phyloP scores from a whole-genome alignment of 2,888 invertebrate genomes.

The Drosophila cracens region DNA sequence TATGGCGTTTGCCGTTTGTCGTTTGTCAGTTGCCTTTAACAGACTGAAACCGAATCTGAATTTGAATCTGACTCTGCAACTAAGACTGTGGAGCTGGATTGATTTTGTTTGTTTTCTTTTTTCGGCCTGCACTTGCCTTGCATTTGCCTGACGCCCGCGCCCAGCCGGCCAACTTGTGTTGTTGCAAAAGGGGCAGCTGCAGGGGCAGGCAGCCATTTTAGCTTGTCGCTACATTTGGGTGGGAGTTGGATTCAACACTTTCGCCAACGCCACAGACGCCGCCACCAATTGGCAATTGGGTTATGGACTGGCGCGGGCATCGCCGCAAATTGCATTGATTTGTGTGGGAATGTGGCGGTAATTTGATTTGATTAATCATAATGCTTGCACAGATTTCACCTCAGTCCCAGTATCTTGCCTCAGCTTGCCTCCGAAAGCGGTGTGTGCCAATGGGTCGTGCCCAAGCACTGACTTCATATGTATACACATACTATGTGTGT shows the following conservation, averaged over 20 bases:
- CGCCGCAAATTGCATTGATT: constrained; percentile 74
- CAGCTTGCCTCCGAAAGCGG: constrained; percentile 8
- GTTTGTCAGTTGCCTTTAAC: constrained; percentile 70
- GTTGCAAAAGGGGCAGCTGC: constrained; percentile 9
- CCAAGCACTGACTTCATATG: constrained; percentile 39
- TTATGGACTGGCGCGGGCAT: constrained; percentile 17
- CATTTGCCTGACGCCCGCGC: constrained; percentile 57
- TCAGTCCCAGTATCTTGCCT: constrained; percentile 4
- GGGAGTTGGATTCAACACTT: constrained; percentile 78
- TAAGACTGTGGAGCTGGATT: constrained; percentile 42
- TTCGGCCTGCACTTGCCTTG: constrained; percentile 54
- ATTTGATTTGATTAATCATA: constrained; percentile 81
- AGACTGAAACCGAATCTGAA: constrained; percentile 51
- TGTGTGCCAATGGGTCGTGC: constrained; percentile 66
- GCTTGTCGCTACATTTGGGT: constrained; percentile 65
- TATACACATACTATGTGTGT: constrained; percentile 7
- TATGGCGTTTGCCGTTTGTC: constrained; percentile 51
- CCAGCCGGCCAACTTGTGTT: constrained; percentile 27
- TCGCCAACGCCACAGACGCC: constrained; percentile 52
- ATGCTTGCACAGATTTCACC: constrained; percentile 67
- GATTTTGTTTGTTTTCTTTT: constrained; percentile 41
- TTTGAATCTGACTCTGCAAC: constrained; percentile 37
- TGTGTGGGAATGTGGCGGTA: constrained; percentile 77
- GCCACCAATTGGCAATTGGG: constrained; percentile 54
- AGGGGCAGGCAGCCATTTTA: constrained; percentile 64